A percentile compares a stretch with the other conserved stretches of the same genome.
phyloP scores from a whole-genome alignment of 2,797 vertebrate genomes.

The Periophthalmus magnuspinnatus region DNA sequence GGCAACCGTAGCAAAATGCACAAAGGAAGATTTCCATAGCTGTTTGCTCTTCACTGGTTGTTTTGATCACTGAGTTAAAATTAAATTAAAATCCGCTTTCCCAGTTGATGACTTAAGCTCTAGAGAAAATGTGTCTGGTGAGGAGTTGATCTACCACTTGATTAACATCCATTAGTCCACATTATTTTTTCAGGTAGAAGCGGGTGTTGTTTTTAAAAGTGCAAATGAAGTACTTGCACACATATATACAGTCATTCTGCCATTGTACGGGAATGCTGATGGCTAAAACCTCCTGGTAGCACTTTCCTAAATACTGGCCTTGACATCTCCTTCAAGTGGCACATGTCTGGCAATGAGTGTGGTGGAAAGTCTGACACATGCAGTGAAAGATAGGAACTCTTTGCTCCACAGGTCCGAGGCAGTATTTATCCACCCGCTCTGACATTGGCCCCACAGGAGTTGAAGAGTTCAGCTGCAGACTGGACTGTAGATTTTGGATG shows the following conservation, averaged over 20 bases:
- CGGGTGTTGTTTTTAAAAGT: slow-evolving; percentile 19
- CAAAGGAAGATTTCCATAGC: neutral
- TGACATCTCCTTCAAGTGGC: slow-evolving; percentile 25
- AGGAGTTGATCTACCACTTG: neutral
- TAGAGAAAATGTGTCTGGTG: neutral
- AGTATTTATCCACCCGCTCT: neutral
- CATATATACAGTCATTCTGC: slow-evolving; percentile 29
- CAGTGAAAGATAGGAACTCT: slow-evolving; percentile 23
- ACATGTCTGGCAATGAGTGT: slow-evolving; percentile 24
- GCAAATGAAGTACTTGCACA: slow-evolving; percentile 47
- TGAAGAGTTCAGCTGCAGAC: neutral
- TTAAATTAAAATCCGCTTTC: neutral
- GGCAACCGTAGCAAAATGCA: neutral
- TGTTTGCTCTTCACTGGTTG: neutral
- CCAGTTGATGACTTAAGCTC: no score
- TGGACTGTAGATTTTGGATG: slow-evolving; percentile 1
- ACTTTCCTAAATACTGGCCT: slow-evolving; percentile 45
- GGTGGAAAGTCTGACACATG: slow-evolving; percentile 23
- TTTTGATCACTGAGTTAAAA: no score
- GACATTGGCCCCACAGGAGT: neutral
- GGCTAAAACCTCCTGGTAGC: slow-evolving; percentile 21
- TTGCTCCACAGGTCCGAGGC: slow-evolving; percentile 51
- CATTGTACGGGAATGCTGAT: slow-evolving; percentile 39
- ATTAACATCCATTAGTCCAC: neutral
- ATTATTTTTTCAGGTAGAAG: neutral